Base-by-base conservation (phyloP, 2,113 vertebrate genomes). In the Thamnophis sirtalis region DNA sequence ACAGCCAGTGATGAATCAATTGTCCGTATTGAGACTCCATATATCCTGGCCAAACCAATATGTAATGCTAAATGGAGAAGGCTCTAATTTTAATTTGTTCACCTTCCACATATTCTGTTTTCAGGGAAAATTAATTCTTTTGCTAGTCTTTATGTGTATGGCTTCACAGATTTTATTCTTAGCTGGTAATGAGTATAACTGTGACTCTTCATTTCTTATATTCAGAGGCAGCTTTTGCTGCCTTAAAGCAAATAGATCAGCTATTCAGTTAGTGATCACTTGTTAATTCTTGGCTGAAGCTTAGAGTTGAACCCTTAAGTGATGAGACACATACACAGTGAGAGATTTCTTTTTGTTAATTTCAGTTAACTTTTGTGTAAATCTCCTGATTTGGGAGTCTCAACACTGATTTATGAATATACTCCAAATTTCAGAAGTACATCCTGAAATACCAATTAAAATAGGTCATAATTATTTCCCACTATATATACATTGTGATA, bases 231-330 rank as follows among this genome's bases (percentile, higher is more conserved):
- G 43, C 48, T 86, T 89, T 51, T 17, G 38, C 19, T 84, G 38
- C 48, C 38, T 51, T 85, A 55, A 13, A 89, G 90, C 88, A 68
- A 91, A 86, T 50, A 21, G 55, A 89, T 91, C 50, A 89, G 56
- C 84, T 91, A 21, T 53, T 80, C 33, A 85, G 48, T 63, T 54
- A 48, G 33, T 56, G 56, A 91, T 93, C 84, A 24, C 9, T 26
- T 91, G 38, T 93, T 68, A 89, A 54, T 55, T 85, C 28, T 87
- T 90, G 38, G 84, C 85, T 93, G 43, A 51, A 80, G 63, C 43
- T 84, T 43, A 58, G 68, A 92, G 53, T 38, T 89, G 43, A 73
- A 10, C 60, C 68, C 49, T 92, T 58, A 88, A 84, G 1, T 80
- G 28, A 86, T 88, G 63, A 63, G 87, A 53, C 73, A 80, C 53